Evolutionary conservation across 2,113 vertebrate genomes (phyloP).

Genomic region (Halcyon senegalensis): DNA sequence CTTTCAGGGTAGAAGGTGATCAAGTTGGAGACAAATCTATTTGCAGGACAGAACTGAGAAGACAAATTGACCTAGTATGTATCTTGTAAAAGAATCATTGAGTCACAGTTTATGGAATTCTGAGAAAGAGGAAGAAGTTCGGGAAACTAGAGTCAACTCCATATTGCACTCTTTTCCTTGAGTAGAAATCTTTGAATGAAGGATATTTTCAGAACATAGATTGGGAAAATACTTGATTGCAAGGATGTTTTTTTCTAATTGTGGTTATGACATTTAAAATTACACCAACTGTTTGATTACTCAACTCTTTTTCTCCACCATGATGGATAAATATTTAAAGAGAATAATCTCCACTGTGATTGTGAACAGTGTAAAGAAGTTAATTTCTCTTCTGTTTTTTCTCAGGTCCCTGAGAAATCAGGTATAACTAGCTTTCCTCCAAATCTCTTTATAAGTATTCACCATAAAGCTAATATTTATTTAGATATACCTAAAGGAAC

Average conservation of each 20-base stretch:
- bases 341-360: conserved; percentile 27
- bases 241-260: conserved; percentile 48
- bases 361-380: conserved; percentile 17
- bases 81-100: neutral
- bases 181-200: neutral
- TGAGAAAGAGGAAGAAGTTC: neutral
- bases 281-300: conserved; percentile 54
- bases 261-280: conserved; percentile 65
- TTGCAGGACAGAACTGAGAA: neutral
- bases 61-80: neutral
- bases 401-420: conserved; percentile 6
- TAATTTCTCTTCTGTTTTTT: conserved; percentile 26
- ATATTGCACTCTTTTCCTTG: neutral
- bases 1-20: neutral
- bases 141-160: neutral
- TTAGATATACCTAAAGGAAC: conserved; percentile 23
- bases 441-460: conserved; percentile 15
- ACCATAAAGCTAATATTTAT: conserved; percentile 39
- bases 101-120: neutral
- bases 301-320: conserved; percentile 7
- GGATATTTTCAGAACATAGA: neutral
- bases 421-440: conserved; percentile 2
- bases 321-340: conserved; percentile 51
- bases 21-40: neutral
- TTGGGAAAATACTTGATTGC: neutral